Base-by-base conservation (phyloP, 2,113 vertebrate species). In the Zapornia atra region DNA sequence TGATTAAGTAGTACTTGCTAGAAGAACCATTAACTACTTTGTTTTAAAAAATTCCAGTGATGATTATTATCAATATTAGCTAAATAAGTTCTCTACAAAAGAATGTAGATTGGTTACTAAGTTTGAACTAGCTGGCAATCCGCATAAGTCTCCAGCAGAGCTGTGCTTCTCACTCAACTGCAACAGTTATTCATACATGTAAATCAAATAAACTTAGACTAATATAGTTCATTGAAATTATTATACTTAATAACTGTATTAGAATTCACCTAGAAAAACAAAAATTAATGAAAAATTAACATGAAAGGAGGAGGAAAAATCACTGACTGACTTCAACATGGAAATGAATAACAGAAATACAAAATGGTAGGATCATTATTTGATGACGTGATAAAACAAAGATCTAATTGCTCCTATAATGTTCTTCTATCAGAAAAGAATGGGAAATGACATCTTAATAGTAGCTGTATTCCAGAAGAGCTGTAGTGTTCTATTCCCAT, bases 271-370 rank as follows among this genome's bases (percentile, higher is more conserved):
- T 90, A 83, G 22, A 11, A 76, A 59, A 93, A 76, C 9, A n/a
- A 42, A 71, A 96, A 92, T 82, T 29, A 75, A 95, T 65, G 53
- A 36, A 92, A 96, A 97, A 82, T 33, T 77, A 71, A 75, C 5
- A 11, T 48, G 38, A 88, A 85, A 86, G 48, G 51, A 78, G 59
- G 60, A 65, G n/a, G 38, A 86, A 83, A 84, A 92, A 44, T 60
- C 51, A 87, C 29, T 89, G 79, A 31, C 33, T 93, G 90, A 71
- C 15, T 96, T 88, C 56, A 83, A 25, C 34, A 82, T 82, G 88
- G 50, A 85, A 69, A 94, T 72, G 92, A 84, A 24, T 64, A 92
- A 96, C 89, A 92, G 75, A 92, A 94, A 96, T 93, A 92, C 46
- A 80, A 94, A 94, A 93, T 91, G 89, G 64, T 53, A 38, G 34